Evolutionary conservation across 2,113 vertebrate species (phyloP), one percentile per base, ranked within the genome.

Genomic region (Empidonax alnorum): DNA sequence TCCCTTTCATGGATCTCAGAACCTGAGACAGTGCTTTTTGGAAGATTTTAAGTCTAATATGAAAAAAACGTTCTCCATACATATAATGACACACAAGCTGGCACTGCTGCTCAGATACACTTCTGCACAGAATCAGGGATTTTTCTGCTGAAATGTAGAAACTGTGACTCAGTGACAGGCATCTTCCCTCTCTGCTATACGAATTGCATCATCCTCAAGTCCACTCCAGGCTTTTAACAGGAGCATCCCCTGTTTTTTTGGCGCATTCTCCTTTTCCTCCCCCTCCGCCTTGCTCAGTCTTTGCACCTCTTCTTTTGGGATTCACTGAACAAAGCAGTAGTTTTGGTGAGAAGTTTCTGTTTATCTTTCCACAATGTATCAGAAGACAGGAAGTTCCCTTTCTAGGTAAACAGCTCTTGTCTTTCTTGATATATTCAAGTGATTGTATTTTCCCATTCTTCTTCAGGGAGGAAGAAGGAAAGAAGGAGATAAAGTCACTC

Each of bases 401-500:
- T 75, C 73, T 28, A 27, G 23, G 25, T 66, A 58, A 86, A 90
- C 42, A 90, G 15, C 49, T 44, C 41, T 80, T 84, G 62, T 66
- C 50, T 73, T 77, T 84, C 55, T 65, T 92, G 7, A 55, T 80
- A 37, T 16, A 79, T 41, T 73, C 22, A 92, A 62, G 15, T 55
- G 9, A 87, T 58, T 74, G 50, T 85, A 25, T 92, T 95, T 91
- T 71, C 69, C 61, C 21, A 37, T 73, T 91, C 67, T 95, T 81
- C 83, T 95, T 66, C 89, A 99, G 99, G 71, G 98, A 98, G 52
- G 97, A 98, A 91, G 96, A 98, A 75, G 98, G 97, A 83, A 97
- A 97, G 52, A 97, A 95, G 52, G 95, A 97, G 93, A 97, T 98
- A 78, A 98, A 94, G 94, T 88, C 80, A 67, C 98, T 99, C 35